These are phyloP conservation scores for Monoplex corrugatus DNA, from an alignment of 2,888 invertebrate species.

Conservation along the genomic window DNA sequence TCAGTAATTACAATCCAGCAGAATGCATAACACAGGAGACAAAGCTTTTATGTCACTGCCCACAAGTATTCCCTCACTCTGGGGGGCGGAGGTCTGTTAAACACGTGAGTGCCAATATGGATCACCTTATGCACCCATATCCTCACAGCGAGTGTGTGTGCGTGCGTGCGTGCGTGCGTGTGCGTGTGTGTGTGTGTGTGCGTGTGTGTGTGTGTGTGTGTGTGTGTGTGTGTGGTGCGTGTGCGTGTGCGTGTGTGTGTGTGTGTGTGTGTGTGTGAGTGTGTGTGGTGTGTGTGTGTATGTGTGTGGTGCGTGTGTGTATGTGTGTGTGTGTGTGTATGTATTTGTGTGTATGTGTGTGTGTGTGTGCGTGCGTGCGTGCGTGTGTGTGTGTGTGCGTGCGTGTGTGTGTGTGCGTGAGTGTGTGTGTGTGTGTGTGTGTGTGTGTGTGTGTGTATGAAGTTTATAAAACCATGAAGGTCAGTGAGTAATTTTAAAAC, in stretches of 20 bases:
- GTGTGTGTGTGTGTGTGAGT: not conserved
- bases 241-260: not conserved
- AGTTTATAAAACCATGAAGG: too few species aligned
- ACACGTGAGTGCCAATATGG: too few species aligned
- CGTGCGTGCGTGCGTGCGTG: not conserved
- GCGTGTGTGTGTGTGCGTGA: not conserved
- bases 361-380: not conserved
- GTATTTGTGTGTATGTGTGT: not conserved
- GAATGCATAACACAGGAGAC: too few species aligned
- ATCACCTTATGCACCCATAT: too few species aligned
- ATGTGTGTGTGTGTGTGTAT: not conserved
- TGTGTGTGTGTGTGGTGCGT: not conserved
- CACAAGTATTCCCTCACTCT: too few species aligned
- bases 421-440: too few species aligned
- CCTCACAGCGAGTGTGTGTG: slow-evolving; percentile 1
- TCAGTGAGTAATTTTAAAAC: too few species aligned
- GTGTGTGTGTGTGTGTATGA: too few species aligned
- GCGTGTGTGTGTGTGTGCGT: not conserved
- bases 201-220: not conserved
- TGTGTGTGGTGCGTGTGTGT: not conserved
- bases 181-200: not conserved
- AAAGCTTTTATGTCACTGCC: too few species aligned
- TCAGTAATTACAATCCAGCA: too few species aligned
- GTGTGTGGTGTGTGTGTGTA: not conserved
- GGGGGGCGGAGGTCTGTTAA: too few species aligned